These are phyloP conservation scores for Noctua janthina DNA, from an alignment of 2,888 invertebrate genomes.

Conservation along the genomic window DNA sequence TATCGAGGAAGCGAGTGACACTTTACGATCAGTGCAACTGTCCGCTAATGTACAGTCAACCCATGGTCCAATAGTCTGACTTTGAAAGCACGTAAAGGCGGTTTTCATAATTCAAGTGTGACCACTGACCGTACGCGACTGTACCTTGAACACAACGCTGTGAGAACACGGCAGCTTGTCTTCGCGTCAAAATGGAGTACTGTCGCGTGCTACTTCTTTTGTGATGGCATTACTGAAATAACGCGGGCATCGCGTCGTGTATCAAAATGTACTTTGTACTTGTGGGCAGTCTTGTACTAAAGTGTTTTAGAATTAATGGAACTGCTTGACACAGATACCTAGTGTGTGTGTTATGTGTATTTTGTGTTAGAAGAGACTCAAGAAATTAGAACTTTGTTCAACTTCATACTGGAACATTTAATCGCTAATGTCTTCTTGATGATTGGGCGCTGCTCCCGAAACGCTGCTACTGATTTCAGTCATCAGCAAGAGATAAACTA, in stretches of 20 bases:
- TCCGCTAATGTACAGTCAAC: conserved; percentile 68
- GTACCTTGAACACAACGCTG: conserved; percentile 53
- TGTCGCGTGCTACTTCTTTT: conserved; percentile 40
- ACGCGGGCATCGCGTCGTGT: conserved; percentile 8
- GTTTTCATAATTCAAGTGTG: background rate
- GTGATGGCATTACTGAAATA: conserved; percentile 23
- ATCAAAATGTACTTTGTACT: background rate
- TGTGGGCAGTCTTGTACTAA: conserved; percentile 9
- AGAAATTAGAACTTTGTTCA: too few relatives aligned
- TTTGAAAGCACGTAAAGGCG: background rate
- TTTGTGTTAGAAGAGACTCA: too few relatives aligned
- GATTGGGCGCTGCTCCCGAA: too few relatives aligned
- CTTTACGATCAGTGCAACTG: conserved; percentile 76
- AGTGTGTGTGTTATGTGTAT: too few relatives aligned
- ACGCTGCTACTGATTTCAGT: too few relatives aligned
- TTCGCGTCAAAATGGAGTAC: conserved; percentile 45
- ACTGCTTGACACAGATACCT: background rate
- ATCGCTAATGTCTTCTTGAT: too few relatives aligned
- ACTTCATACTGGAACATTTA: too few relatives aligned
- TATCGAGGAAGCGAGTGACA: conserved; percentile 68
- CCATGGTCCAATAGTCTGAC: background rate
- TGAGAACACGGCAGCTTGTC: conserved; percentile 49
- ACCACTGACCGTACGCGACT: conserved; percentile 53
- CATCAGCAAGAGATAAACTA: too few relatives aligned
- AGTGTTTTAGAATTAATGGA: conserved; percentile 14